Evolutionary conservation across 2,113 vertebrate genomes (phyloP).

Genomic region (Enhydra lutris): DNA sequence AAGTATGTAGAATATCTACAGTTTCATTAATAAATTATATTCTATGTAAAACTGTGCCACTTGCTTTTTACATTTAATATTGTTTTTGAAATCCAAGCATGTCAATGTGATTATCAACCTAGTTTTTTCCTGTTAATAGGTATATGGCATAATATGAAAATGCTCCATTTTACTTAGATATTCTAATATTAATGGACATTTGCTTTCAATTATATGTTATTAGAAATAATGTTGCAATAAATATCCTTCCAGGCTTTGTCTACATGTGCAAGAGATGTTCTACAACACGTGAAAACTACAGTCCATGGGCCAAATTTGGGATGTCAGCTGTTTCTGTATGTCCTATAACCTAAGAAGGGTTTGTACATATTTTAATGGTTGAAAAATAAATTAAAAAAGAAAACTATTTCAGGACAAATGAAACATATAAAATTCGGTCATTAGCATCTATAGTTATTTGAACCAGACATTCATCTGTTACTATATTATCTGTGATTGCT

Average conservation of each 20-base stretch:
- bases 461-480: not conserved
- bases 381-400: not conserved
- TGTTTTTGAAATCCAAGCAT: not conserved
- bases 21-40: not conserved
- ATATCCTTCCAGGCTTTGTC: not conserved
- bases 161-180: not conserved
- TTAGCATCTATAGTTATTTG: not conserved
- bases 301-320: not conserved
- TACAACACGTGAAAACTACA: not conserved
- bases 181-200: not conserved
- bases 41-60: not conserved
- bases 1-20: not conserved
- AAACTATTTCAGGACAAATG: not conserved
- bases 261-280: not conserved
- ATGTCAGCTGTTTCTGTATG: not conserved
- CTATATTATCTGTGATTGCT: not conserved
- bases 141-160: not conserved
- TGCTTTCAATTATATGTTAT: not conserved
- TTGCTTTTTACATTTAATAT: not conserved
- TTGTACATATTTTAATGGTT: not conserved
- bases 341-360: not conserved
- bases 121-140: not conserved
- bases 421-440: not conserved
- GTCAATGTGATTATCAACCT: not conserved
- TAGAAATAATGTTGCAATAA: not conserved